Percentiles rank a stretch among this genome's conserved stretches.
Conservation (phyloP, 2,113 vertebrate genomes). For the Eubucco bourcierii region DNA sequence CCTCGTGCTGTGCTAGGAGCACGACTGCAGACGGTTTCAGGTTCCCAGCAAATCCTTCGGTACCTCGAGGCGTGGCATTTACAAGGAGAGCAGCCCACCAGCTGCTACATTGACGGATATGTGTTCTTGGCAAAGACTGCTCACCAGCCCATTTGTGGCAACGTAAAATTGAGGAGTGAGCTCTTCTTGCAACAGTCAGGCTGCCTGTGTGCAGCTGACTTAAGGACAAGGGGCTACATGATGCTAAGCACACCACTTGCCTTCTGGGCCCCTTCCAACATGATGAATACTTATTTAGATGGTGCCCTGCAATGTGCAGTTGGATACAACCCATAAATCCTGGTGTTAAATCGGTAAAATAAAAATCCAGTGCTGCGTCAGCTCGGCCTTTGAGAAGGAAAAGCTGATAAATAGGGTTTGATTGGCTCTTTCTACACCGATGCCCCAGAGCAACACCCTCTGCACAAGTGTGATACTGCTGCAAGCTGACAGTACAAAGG, state of each 20-base stretch:
- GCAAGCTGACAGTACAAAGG: constrained; percentile 49
- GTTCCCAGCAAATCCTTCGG: not conserved
- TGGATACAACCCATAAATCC: constrained; percentile 54
- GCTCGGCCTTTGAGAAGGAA: constrained; percentile 43
- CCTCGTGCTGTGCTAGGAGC: not conserved
- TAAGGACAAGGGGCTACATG: not conserved
- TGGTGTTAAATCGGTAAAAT: constrained; percentile 54
- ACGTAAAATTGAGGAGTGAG: not conserved
- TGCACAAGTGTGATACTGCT: constrained; percentile 46
- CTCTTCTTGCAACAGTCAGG: not conserved
- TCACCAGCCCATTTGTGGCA: rapidly evolving
- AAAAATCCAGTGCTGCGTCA: constrained; percentile 42
- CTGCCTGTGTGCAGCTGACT: not conserved
- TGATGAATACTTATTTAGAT: constrained; percentile 56
- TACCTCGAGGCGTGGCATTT: rapidly evolving
- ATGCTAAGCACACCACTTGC: not conserved
- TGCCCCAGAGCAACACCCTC: constrained; percentile 35
- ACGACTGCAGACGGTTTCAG: not conserved
- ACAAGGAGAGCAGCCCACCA: not conserved
- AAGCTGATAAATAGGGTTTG: constrained; percentile 53
- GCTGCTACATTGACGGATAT: not conserved
- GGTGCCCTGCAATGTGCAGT: not conserved
- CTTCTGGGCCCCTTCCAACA: constrained; percentile 11
- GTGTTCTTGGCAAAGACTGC: not conserved
- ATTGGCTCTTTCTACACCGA: constrained; percentile 39